phyloP scores from a whole-genome alignment of 2,113 vertebrate species.

The Ailurus styani region DNA sequence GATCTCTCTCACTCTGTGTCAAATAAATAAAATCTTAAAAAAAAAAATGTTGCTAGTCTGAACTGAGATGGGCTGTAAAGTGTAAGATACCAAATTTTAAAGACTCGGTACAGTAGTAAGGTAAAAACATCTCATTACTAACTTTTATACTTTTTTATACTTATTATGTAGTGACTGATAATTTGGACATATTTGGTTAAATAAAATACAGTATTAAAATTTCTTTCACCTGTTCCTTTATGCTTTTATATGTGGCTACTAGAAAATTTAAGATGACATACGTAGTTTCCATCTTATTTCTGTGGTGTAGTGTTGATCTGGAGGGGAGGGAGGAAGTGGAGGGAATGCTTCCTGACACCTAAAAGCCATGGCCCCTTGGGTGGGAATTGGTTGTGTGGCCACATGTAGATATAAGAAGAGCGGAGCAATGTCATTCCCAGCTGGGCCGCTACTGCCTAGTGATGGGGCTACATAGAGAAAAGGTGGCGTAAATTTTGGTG shows the following conservation, averaged over 20 bases:
- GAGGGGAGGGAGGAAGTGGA: background rate
- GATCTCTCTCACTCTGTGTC: no score
- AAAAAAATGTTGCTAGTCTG: background rate
- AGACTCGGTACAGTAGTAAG: background rate
- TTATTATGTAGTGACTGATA: background rate
- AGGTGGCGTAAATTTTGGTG: background rate
- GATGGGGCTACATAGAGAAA: background rate
- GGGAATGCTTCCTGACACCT: background rate
- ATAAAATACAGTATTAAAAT: background rate
- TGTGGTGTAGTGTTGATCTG: background rate
- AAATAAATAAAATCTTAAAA: no score
- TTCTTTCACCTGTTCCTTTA: background rate
- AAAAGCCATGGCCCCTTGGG: background rate
- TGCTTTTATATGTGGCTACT: background rate
- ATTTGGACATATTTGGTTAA: background rate
- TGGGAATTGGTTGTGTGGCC: background rate
- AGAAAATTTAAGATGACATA: background rate
- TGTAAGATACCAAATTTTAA: background rate
- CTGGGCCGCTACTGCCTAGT: background rate
- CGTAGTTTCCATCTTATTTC: background rate
- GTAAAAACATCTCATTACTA: background rate
- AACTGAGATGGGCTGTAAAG: background rate
- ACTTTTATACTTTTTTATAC: background rate
- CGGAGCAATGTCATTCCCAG: background rate
- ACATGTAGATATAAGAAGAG: background rate